Conservation (phyloP, 2,797 vertebrate species). For the Cryptoblepharus egeriae region DNA sequence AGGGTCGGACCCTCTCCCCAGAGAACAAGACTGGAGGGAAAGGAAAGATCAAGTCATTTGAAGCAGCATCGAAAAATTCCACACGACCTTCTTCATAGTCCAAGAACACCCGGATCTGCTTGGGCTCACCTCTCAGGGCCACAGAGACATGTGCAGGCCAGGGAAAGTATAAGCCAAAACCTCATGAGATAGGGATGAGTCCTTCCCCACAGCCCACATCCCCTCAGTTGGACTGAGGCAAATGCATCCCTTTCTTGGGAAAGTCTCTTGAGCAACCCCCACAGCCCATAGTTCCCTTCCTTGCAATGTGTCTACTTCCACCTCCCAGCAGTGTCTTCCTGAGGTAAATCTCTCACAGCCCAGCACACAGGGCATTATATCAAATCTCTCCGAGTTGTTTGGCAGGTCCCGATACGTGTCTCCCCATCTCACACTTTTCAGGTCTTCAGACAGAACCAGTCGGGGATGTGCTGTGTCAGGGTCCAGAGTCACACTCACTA, state of each 20-base stretch:
- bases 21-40: background rate
- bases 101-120: background rate
- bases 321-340: background rate
- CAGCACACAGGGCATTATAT: background rate
- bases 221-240: background rate
- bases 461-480: background rate
- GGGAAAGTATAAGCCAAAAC: background rate
- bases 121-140: accelerated
- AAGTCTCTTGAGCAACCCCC: background rate
- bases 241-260: background rate
- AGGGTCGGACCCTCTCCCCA: background rate
- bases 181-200: too few relatives aligned
- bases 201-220: background rate
- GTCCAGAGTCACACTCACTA: background rate
- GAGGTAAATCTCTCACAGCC: background rate
- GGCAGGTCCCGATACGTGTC: too few relatives aligned
- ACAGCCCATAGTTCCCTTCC: background rate
- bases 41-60: background rate
- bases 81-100: background rate
- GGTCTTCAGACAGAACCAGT: background rate
- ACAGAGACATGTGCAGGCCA: background rate
- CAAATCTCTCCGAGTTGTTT: background rate
- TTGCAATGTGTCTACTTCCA: accelerated
- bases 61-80: background rate
- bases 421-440: background rate